Evolutionary conservation across 2,888 invertebrate species (phyloP).

Genomic region (Campoplex capitator): DNA sequence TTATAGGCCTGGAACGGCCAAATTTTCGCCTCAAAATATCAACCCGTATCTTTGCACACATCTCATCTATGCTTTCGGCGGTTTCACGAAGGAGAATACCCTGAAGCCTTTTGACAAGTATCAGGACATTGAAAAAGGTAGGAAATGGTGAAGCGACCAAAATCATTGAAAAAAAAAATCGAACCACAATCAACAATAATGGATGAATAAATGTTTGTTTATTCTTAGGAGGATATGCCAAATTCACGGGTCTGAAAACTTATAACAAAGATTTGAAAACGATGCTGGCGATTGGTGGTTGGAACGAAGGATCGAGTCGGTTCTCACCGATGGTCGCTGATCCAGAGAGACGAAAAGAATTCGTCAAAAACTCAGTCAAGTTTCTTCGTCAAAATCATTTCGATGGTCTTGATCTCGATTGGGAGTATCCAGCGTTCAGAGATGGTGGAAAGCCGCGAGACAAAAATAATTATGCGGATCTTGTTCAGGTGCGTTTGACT

Average conservation of each 20-base stretch:
- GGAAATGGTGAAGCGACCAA: conserved; percentile 44
- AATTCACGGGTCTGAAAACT: conserved; percentile 96
- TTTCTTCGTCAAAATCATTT: conserved; percentile 96
- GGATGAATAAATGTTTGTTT: conserved; percentile 13
- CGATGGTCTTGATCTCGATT: conserved; percentile 96
- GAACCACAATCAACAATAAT: background rate
- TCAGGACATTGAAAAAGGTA: conserved; percentile 98
- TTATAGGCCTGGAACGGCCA: conserved; percentile 95
- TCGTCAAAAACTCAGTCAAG: conserved; percentile 93
- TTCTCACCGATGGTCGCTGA: conserved; percentile 96
- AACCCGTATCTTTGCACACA: conserved; percentile 98
- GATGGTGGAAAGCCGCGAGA: conserved; percentile 91
- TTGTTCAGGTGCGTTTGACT: conserved; percentile 88
- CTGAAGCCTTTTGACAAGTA: conserved; percentile 97
- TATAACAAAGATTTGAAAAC: conserved; percentile 97
- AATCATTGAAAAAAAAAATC: background rate
- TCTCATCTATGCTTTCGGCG: conserved; percentile 96
- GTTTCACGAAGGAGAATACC: conserved; percentile 95
- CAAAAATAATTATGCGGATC: conserved; percentile 93
- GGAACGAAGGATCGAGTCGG: conserved; percentile 95
- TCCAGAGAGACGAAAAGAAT: conserved; percentile 90
- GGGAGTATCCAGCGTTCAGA: conserved; percentile 94
- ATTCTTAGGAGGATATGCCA: conserved; percentile 93
- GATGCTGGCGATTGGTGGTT: conserved; percentile 95
- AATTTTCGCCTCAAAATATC: conserved; percentile 96